Evolutionary conservation across 1,140 invertebrate genomes (phyloP).

Genomic region (Elysia chlorotica): DNA sequence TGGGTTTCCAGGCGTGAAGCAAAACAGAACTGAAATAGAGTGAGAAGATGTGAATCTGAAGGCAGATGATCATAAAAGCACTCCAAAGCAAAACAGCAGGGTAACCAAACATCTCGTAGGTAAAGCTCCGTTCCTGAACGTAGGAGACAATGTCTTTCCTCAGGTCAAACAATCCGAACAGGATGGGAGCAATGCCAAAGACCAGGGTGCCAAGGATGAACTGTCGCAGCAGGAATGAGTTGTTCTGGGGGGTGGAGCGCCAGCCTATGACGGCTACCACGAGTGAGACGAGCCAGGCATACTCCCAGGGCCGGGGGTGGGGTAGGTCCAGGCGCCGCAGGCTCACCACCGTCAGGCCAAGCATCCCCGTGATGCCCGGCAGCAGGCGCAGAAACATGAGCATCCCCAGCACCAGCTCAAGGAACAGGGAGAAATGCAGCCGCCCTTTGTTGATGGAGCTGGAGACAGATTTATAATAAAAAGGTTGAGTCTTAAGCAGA

Average conservation of each 20-base stretch:
- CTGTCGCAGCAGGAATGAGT: slow-evolving; percentile 75
- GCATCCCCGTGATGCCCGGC: slow-evolving; percentile 35
- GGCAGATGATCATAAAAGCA: slow-evolving; percentile 83
- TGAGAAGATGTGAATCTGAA: slow-evolving; percentile 90
- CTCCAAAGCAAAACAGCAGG: slow-evolving; percentile 94
- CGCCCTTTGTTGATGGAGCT: slow-evolving; percentile 47
- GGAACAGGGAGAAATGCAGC: slow-evolving; percentile 33
- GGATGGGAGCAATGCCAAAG: slow-evolving; percentile 79
- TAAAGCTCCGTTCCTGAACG: slow-evolving; percentile 72
- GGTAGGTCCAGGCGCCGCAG: slow-evolving; percentile 43
- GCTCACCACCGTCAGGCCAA: slow-evolving; percentile 35
- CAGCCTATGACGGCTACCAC: slow-evolving; percentile 86
- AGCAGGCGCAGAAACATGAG: slow-evolving; percentile 40
- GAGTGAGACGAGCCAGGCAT: slow-evolving; percentile 87
- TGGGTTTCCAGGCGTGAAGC: slow-evolving; percentile 79
- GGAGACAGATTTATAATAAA: too few species aligned
- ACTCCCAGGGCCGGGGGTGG: slow-evolving; percentile 77
- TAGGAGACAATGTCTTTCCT: slow-evolving; percentile 84
- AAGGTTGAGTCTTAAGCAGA: too few species aligned
- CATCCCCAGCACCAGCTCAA: slow-evolving; percentile 37
- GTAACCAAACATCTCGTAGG: slow-evolving; percentile 67
- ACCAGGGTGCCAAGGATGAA: slow-evolving; percentile 82
- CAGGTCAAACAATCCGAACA: slow-evolving; percentile 82
- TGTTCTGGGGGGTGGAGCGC: slow-evolving; percentile 83
- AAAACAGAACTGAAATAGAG: slow-evolving; percentile 88